Base-by-base conservation (phyloP, 1,140 invertebrate genomes). In the Proales similis region DNA sequence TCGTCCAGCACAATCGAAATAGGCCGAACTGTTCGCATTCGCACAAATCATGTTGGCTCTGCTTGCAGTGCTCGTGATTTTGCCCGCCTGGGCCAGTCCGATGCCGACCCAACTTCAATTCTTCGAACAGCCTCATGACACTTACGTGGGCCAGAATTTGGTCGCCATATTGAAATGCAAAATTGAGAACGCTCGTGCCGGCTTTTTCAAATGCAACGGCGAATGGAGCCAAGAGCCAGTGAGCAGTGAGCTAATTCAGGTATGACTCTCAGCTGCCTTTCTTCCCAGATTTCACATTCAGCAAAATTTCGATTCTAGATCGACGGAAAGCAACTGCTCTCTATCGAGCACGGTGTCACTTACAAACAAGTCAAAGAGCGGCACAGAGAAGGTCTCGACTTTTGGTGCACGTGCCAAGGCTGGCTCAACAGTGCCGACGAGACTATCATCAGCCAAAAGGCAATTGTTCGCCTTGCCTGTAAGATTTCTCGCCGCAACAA, bases 151-250 rank as follows among this genome's bases (percentile, higher is more conserved):
- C 19, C 17, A 39, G 20, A 22, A 39, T 24, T 27, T 29, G 20
- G 24, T 42, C 5, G 51, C 20, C 20, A 14, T 57, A 2, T 42
- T 57, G 3, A 57, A 43, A 57, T 57, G 51, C 20, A 57, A 57
- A 57, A 57, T 57, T n/a, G 51, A 57, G 27, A 57, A 57, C 45
- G 33, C 51, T 4, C 14, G 7, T 17, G 30, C 33, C 19, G 51
- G 36, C 9, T 42, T 57, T 39, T 57, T 57, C n/a, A 57, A 57
- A 26, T 57, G 51, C 20, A 57, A 57, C n/a, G 36, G 45, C 20
- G 22, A 39, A 22, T 42, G 36, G 36, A 29, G 24, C 4, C 36
- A 38, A 19, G 51, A 57, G 11, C 19, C 36, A 17, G 45, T n/a
- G 14, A 20, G 12, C 20, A 42, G 36, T 11, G 12, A 42, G 7